Evolutionary conservation across 2,797 vertebrate genomes (phyloP).

Genomic region (Paedocypris micromegethes): DNA sequence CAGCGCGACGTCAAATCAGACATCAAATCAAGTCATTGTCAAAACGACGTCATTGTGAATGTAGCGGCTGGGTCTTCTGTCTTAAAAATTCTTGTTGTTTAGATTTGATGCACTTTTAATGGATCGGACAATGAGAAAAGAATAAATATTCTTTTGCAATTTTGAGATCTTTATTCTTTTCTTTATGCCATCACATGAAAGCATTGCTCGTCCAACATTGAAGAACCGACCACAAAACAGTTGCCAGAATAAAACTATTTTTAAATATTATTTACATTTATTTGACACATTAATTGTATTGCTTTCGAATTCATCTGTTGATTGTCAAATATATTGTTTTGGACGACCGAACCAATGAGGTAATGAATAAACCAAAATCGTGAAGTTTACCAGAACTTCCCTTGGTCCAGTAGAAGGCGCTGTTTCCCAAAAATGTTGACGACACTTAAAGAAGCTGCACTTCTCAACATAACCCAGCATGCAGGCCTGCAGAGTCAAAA

Average conservation of each 20-base stretch:
- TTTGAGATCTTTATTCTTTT: constrained; percentile 43
- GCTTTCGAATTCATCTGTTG: too few species aligned
- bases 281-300: too few species aligned
- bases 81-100: constrained; percentile 80
- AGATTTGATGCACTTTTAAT: constrained; percentile 79
- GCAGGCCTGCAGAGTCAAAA: too few species aligned
- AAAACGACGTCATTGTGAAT: constrained; percentile 71
- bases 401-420: constrained; percentile 31
- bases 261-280: too few species aligned
- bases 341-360: too few species aligned
- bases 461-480: too few species aligned
- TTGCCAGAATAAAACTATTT: too few species aligned
- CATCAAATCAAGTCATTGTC: constrained; percentile 54
- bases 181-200: neutral
- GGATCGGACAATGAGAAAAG: constrained; percentile 66
- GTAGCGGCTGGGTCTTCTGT: constrained; percentile 75
- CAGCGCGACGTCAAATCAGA: constrained; percentile 49
- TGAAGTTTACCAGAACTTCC: neutral
- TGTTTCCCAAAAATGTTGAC: neutral
- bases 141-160: constrained; percentile 73
- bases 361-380: too few species aligned
- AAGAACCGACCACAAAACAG: too few species aligned
- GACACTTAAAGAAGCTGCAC: too few species aligned
- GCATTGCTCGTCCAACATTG: too few species aligned
- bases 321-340: too few species aligned